These are phyloP conservation scores for Synaphobranchus kaupii DNA, from an alignment of 2,797 vertebrate genomes.

Conservation along the genomic window DNA sequence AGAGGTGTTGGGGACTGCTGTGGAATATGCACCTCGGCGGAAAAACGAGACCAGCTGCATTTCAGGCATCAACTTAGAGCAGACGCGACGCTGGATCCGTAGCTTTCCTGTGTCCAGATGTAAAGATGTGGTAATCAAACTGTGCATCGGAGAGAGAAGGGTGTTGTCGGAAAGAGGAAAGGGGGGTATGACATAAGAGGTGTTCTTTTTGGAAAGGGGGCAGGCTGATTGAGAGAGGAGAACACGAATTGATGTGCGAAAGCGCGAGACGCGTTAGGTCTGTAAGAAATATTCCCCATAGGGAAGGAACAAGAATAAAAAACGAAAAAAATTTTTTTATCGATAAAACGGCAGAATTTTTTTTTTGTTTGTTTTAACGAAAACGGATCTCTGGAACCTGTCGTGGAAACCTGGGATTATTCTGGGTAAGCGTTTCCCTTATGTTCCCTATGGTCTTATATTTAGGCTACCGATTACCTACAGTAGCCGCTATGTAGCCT, in stretches of 20 bases:
- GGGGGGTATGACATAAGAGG: slow-evolving; percentile 63
- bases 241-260: slow-evolving; percentile 69
- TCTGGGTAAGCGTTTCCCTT: slow-evolving; percentile 39
- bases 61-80: slow-evolving; percentile 62
- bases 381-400: slow-evolving; percentile 6
- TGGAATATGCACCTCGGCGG: slow-evolving; percentile 64
- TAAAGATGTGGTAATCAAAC: slow-evolving; percentile 61
- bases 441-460: slow-evolving; percentile 39
- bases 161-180: slow-evolving; percentile 66
- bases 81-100: slow-evolving; percentile 62
- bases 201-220: slow-evolving; percentile 70
- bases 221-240: slow-evolving; percentile 64
- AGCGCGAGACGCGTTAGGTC: slow-evolving; percentile 66
- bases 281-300: slow-evolving; percentile 63
- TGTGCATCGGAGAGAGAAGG: slow-evolving; percentile 63
- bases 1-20: slow-evolving; percentile 37
- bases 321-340: slow-evolving; percentile 56
- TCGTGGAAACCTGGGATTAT: slow-evolving; percentile 27
- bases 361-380: slow-evolving; percentile 32
- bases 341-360: slow-evolving; percentile 42
- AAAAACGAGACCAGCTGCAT: slow-evolving; percentile 52
- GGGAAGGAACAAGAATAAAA: slow-evolving; percentile 34
- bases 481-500: slow-evolving; percentile 44
- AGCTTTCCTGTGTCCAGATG: slow-evolving; percentile 47
- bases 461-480: slow-evolving; percentile 54